A percentile compares a stretch with the other conserved stretches of the same genome.
These are phyloP conservation scores for Reticulitermes speratus DNA, from an alignment of 1,140 invertebrate genomes.

Conservation along the genomic window DNA sequence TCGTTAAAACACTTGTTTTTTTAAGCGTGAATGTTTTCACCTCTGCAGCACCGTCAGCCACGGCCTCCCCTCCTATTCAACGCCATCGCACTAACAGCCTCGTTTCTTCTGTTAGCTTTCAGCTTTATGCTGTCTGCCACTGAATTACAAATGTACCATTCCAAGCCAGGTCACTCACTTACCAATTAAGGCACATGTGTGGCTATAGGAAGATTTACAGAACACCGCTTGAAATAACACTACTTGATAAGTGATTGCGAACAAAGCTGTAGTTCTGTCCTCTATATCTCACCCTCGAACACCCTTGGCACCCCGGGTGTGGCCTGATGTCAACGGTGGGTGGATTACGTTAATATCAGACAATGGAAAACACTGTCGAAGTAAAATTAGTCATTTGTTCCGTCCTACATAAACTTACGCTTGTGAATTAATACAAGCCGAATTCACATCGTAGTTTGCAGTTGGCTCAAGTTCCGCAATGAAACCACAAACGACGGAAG, in stretches of 20 bases:
- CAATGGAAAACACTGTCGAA: not conserved
- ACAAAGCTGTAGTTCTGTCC: not conserved
- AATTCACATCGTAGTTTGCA: not conserved
- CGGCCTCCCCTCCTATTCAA: not conserved
- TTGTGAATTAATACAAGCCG: not conserved
- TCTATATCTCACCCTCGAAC: not conserved
- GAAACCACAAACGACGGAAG: not conserved
- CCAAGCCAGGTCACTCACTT: not conserved
- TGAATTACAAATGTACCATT: not conserved
- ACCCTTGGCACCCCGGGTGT: not conserved
- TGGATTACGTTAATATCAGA: slow-evolving; percentile 17
- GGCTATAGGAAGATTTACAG: not conserved
- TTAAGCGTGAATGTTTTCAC: not conserved
- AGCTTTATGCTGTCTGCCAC: not conserved
- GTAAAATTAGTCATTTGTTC: not conserved
- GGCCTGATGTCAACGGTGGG: not conserved
- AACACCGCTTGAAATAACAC: not conserved
- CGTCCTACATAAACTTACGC: not conserved
- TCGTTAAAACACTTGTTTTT: not conserved
- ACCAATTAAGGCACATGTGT: slow-evolving; percentile 11
- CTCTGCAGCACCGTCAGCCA: not conserved
- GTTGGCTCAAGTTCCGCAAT: not conserved
- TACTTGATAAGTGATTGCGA: not conserved
- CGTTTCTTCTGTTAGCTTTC: slow-evolving; percentile 11
- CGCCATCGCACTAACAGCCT: not conserved